phyloP scores from a whole-genome alignment of 2,888 invertebrate genomes.

The Epicampocera succincta region DNA sequence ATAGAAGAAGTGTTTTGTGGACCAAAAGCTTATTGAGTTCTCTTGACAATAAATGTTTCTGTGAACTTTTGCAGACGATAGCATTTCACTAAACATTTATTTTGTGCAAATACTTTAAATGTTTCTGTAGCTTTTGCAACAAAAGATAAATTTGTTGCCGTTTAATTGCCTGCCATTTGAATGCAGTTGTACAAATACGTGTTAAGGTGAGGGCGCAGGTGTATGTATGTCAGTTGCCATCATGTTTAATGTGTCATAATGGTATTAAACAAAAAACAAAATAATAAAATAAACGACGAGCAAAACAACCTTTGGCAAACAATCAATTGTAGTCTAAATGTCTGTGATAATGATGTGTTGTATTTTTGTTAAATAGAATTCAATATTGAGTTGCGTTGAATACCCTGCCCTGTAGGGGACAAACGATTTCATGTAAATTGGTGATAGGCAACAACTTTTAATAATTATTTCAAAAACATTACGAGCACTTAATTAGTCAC shows the following conservation, averaged over 20 bases:
- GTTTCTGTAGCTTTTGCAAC: constrained; percentile 12
- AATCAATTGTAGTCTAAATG: constrained; percentile 46
- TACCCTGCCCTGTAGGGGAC: neutral
- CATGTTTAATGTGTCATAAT: constrained; percentile 37
- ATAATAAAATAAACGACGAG: constrained; percentile 7
- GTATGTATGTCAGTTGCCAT: neutral
- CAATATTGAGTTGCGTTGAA: neutral
- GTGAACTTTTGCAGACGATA: no score
- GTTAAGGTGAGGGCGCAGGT: neutral
- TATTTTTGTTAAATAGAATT: neutral
- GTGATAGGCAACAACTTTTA: no score
- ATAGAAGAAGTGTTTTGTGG: no score
- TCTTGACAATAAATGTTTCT: no score
- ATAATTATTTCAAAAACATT: no score
- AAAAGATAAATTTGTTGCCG: neutral
- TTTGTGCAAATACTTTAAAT: constrained; percentile 30
- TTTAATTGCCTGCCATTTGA: constrained; percentile 27
- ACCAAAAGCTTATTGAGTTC: no score
- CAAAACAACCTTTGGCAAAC: constrained; percentile 63
- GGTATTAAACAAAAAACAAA: neutral
- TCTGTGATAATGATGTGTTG: constrained; percentile 26
- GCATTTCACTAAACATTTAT: neutral
- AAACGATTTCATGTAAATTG: no score
- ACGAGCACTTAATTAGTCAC: neutral
- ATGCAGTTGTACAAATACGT: neutral